Percentiles rank a stretch among this genome's conserved stretches.
Conservation (phyloP, 23 tunicate species). For the Aplidium turbinatum region DNA sequence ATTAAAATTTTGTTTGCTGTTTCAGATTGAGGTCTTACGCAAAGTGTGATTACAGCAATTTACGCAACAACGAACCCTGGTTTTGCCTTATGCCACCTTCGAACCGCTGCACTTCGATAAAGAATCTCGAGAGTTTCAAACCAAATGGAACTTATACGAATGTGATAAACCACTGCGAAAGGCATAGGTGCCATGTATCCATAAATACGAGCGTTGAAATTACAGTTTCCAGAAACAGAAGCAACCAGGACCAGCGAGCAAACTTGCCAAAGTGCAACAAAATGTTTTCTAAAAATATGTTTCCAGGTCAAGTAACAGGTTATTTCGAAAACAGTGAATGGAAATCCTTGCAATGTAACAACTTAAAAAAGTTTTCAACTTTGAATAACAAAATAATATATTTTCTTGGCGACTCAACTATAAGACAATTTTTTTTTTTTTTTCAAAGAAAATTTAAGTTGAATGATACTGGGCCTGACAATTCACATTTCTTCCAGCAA, state of each 20-base stretch:
- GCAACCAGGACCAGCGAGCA: too few relatives aligned
- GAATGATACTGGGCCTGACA: slow-evolving; percentile 22
- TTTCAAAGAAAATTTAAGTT: slow-evolving; percentile 3
- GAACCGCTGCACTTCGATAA: slow-evolving; percentile 11
- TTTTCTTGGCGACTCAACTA: slow-evolving; percentile 70
- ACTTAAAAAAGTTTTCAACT: too few relatives aligned
- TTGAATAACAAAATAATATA: slow-evolving; percentile 39
- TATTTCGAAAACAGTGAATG: not conserved
- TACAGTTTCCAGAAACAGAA: too few relatives aligned
- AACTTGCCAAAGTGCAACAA: too few relatives aligned
- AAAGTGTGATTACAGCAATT: slow-evolving; percentile 32
- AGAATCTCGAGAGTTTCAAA: too few relatives aligned
- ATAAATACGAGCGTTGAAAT: too few relatives aligned
- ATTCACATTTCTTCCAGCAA: slow-evolving; percentile 26
- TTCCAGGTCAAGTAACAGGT: slow-evolving; percentile 33
- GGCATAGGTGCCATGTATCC: too few relatives aligned
- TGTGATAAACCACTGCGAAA: too few relatives aligned
- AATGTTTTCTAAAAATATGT: too few relatives aligned
- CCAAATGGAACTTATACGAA: too few relatives aligned
- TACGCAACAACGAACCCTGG: slow-evolving; percentile 49
- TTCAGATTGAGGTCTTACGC: not conserved
- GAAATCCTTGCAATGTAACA: not conserved
- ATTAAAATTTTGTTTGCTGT: too few relatives aligned
- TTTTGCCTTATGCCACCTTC: slow-evolving; percentile 42
- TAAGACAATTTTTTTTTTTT: slow-evolving; percentile 46